phyloP scores from a whole-genome alignment of 2,888 invertebrate species.

The Pseudolycoriella hygida region DNA sequence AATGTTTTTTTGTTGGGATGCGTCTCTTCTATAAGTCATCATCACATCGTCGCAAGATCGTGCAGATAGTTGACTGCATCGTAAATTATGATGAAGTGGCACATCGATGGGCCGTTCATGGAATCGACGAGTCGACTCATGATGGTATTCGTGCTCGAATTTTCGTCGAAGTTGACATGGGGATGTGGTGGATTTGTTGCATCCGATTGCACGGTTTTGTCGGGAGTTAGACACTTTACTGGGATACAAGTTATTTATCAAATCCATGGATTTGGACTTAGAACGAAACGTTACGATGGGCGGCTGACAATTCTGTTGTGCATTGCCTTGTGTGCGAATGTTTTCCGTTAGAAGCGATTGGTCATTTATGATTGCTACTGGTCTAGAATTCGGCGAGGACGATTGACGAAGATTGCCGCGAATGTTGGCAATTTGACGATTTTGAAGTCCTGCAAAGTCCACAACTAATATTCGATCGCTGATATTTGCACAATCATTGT shows the following conservation, averaged over 20 bases:
- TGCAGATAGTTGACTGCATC: conserved; percentile 19
- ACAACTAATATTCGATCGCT: conserved; percentile 64
- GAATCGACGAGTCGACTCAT: conserved; percentile 7
- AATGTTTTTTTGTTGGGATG: conserved; percentile 17
- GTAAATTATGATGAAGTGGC: conserved; percentile 10
- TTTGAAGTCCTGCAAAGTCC: conserved; percentile 39
- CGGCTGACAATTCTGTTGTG: background rate
- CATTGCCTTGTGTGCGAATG: conserved; percentile 6
- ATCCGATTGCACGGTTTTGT: conserved; percentile 33
- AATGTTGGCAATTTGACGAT: background rate
- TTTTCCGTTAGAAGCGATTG: conserved; percentile 6
- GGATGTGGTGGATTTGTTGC: background rate
- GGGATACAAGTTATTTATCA: background rate
- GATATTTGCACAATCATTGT: conserved; percentile 71
- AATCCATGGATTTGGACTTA: conserved; percentile 9
- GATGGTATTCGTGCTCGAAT: background rate
- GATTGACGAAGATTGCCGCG: background rate
- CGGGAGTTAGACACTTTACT: background rate
- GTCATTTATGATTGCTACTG: conserved; percentile 8
- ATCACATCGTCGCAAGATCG: conserved; percentile 40
- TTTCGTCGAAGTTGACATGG: background rate
- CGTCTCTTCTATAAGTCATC: conserved; percentile 19
- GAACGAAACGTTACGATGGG: conserved; percentile 3
- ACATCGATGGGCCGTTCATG: conserved; percentile 26
- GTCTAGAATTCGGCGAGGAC: conserved; percentile 2